Conservation (phyloP, 1,140 invertebrate species). For the Vanessa atalanta region DNA sequence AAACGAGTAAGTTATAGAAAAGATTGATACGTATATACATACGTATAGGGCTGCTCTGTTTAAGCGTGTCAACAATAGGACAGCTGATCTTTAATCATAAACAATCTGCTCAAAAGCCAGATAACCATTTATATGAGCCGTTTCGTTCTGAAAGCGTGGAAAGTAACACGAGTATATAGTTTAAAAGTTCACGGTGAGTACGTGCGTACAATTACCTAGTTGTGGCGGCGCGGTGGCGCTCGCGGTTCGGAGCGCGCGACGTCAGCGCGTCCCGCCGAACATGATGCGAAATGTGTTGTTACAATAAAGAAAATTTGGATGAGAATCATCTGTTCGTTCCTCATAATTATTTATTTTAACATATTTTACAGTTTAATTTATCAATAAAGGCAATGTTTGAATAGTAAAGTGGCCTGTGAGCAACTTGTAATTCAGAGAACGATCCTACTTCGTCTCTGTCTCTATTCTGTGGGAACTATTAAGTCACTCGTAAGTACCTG, state of each 20-base stretch:
- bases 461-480: slow-evolving; percentile 1
- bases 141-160: not conserved
- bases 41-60: too few relatives aligned
- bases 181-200: not conserved
- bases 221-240: not conserved
- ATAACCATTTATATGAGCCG: too few relatives aligned
- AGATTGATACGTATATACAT: too few relatives aligned
- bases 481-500: slow-evolving; percentile 12
- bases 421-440: not conserved
- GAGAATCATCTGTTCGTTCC: too few relatives aligned
- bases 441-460: slow-evolving; percentile 2
- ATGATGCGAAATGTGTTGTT: not conserved
- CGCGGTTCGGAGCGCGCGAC: not conserved
- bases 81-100: not conserved
- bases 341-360: too few relatives aligned
- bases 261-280: not conserved
- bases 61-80: too few relatives aligned
- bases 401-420: not conserved
- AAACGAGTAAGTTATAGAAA: too few relatives aligned
- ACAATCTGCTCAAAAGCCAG: too few relatives aligned
- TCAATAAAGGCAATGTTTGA: too few relatives aligned
- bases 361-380: too few relatives aligned
- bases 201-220: slow-evolving; percentile 2
- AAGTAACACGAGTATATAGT: not conserved
- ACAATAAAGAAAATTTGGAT: too few relatives aligned